A percentile compares a stretch with the other conserved stretches of the same genome.
These are phyloP conservation scores for Tretioscincus oriximinensis DNA, from an alignment of 2,113 vertebrate species.

Conservation along the genomic window DNA sequence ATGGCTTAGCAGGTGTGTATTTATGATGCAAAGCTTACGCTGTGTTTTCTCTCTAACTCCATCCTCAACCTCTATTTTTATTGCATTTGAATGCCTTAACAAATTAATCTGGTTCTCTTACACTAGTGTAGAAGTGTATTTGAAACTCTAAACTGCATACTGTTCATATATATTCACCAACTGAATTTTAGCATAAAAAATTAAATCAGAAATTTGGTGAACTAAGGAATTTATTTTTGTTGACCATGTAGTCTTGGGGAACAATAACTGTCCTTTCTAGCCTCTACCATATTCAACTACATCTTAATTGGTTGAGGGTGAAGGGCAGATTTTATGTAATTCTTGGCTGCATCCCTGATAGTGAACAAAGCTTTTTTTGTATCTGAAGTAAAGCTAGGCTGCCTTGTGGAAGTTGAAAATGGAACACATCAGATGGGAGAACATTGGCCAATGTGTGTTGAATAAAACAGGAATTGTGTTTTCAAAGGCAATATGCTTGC, in stretches of 20 bases:
- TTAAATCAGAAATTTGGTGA: neutral
- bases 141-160: neutral
- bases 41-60: neutral
- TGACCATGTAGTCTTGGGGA: constrained; percentile 16
- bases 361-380: constrained; percentile 63
- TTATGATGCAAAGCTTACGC: neutral
- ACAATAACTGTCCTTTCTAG: constrained; percentile 43
- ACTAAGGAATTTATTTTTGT: constrained; percentile 12
- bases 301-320: constrained; percentile 38
- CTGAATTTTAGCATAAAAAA: neutral
- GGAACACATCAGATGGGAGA: constrained; percentile 18
- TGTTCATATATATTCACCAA: neutral
- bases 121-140: neutral
- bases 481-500: neutral
- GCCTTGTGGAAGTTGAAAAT: rapidly evolving
- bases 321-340: constrained; percentile 63
- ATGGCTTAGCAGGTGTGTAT: neutral
- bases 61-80: neutral
- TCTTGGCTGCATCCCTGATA: constrained; percentile 54
- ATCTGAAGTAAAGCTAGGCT: neutral
- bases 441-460: neutral
- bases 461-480: constrained; percentile 16
- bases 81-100: neutral
- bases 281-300: constrained; percentile 44
- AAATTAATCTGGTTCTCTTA: neutral